These are phyloP conservation scores for Seira musarum DNA, from an alignment of 2,888 invertebrate genomes.

Conservation along the genomic window DNA sequence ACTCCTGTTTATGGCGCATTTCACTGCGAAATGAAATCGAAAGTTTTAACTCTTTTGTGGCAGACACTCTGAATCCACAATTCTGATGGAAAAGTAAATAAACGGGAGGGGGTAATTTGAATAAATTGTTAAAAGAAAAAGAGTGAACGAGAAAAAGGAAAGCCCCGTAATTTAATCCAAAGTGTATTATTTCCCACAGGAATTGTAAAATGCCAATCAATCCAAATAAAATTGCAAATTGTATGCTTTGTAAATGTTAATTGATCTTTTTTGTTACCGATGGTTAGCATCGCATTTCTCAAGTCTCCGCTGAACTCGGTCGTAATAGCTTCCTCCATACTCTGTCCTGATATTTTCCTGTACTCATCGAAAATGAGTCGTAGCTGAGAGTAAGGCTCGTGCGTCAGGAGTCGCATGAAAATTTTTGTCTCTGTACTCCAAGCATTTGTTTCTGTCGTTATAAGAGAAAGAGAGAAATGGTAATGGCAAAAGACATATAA, in stretches of 20 bases:
- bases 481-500: background rate
- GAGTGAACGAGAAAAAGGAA: too few relatives aligned
- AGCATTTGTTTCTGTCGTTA: slow-evolving; percentile 62
- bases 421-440: slow-evolving; percentile 83
- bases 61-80: too few relatives aligned
- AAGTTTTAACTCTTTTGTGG: too few relatives aligned
- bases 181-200: too few relatives aligned
- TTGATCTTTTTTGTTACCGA: slow-evolving; percentile 73
- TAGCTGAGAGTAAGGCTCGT: slow-evolving; percentile 83
- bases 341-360: slow-evolving; percentile 80
- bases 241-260: too few relatives aligned
- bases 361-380: slow-evolving; percentile 82
- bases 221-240: too few relatives aligned
- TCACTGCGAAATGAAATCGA: slow-evolving; percentile 74
- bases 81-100: too few relatives aligned
- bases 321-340: slow-evolving; percentile 82
- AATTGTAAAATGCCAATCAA: too few relatives aligned
- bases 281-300: slow-evolving; percentile 80
- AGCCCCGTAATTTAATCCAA: too few relatives aligned
- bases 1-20: slow-evolving; percentile 79
- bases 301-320: slow-evolving; percentile 77
- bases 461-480: background rate
- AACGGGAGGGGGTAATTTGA: too few relatives aligned
- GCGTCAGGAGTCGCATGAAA: slow-evolving; percentile 81
- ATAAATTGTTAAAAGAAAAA: too few relatives aligned